phyloP scores from a whole-genome alignment of 2,888 invertebrate genomes.

The Orchesella flavescens region DNA sequence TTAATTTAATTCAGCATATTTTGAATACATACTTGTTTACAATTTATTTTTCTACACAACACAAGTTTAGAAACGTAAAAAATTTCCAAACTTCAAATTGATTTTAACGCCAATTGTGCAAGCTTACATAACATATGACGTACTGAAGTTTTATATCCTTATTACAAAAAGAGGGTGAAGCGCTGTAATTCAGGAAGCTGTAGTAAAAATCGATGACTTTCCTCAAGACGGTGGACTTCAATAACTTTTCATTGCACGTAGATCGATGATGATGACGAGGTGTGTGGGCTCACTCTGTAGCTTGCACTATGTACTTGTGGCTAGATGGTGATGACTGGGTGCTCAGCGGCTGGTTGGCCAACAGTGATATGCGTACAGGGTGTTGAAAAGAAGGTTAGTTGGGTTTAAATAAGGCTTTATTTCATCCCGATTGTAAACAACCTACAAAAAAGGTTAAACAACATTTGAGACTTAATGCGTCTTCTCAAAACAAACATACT shows the following conservation, averaged over 20 bases:
- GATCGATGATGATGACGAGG: conserved; percentile 37
- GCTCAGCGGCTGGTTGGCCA: conserved; percentile 69
- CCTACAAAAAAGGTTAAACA: conserved; percentile 64
- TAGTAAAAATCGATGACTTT: neutral
- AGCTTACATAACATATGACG: neutral
- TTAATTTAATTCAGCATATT: too few relatives aligned
- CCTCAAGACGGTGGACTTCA: neutral
- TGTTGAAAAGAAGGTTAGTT: conserved; percentile 70
- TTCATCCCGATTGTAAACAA: conserved; percentile 72
- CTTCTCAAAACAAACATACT: conserved; percentile 22
- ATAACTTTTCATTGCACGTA: neutral
- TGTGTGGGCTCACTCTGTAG: conserved; percentile 29
- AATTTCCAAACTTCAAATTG: too few relatives aligned
- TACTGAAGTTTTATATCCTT: neutral
- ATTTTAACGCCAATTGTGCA: neutral
- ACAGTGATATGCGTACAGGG: conserved; percentile 72
- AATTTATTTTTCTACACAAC: too few relatives aligned
- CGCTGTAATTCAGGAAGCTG: neutral
- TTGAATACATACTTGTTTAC: too few relatives aligned
- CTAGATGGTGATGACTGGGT: conserved; percentile 28
- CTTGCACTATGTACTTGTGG: neutral
- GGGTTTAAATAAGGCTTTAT: conserved; percentile 72
- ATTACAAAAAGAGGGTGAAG: neutral
- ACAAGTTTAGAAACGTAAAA: too few relatives aligned
- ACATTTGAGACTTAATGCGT: conserved; percentile 29